phyloP scores from a whole-genome alignment of 2,888 invertebrate genomes.

The Eupithecia exiguata region DNA sequence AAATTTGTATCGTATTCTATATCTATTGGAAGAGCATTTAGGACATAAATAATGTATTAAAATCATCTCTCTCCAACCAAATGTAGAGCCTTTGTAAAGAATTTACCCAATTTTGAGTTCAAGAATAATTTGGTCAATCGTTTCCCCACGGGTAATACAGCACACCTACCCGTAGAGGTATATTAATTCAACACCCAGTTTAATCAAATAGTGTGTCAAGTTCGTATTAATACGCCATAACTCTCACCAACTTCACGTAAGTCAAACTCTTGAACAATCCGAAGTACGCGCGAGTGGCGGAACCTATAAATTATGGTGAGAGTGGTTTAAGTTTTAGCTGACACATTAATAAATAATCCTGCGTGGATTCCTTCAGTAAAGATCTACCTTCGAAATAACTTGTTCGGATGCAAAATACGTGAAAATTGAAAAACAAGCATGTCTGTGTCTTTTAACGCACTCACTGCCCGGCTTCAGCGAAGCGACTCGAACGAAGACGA shows the following conservation, averaged over 20 bases:
- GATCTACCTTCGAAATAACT: neutral
- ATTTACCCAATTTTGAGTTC: too few relatives aligned
- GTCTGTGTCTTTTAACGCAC: neutral
- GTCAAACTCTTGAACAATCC: slow-evolving; percentile 63
- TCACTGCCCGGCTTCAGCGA: neutral
- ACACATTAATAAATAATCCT: slow-evolving; percentile 61
- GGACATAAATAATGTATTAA: too few relatives aligned
- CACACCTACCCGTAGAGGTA: slow-evolving; percentile 6
- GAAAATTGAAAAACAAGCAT: too few relatives aligned
- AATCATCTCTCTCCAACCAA: too few relatives aligned
- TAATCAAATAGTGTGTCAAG: slow-evolving; percentile 40
- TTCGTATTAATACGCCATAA: slow-evolving; percentile 47
- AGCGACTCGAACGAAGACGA: too few relatives aligned
- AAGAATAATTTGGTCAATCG: neutral
- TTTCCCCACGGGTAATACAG: neutral
- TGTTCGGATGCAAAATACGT: neutral
- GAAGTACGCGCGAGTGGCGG: slow-evolving; percentile 55
- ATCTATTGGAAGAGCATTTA: too few relatives aligned
- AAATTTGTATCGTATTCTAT: too few relatives aligned
- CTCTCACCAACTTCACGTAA: slow-evolving; percentile 47
- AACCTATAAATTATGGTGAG: slow-evolving; percentile 66
- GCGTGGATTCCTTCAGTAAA: slow-evolving; percentile 30
- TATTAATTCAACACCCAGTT: slow-evolving; percentile 30
- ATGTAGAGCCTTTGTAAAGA: too few relatives aligned
- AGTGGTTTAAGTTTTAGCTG: slow-evolving; percentile 61